These are phyloP conservation scores for Rallus crepitans DNA, from an alignment of 2,797 vertebrate species.

Conservation along the genomic window DNA sequence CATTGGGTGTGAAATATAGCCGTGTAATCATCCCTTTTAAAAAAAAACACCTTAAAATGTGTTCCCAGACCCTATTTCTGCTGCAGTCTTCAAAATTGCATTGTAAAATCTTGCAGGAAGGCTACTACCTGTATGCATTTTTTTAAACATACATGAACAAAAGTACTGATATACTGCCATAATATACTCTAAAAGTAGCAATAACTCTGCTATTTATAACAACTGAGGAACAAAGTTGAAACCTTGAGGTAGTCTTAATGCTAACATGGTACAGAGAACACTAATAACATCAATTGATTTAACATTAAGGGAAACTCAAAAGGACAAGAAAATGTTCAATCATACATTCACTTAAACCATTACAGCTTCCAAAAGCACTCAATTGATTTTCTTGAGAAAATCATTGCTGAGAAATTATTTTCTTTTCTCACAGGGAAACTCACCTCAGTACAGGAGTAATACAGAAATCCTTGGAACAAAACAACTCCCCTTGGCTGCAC, in stretches of 20 bases:
- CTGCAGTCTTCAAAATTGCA: background rate
- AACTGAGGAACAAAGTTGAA: background rate
- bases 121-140: background rate
- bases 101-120: background rate
- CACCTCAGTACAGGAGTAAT: background rate
- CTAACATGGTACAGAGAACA: background rate
- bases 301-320: constrained; percentile 24
- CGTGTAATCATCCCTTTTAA: background rate
- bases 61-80: background rate
- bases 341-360: constrained; percentile 5
- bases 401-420: background rate
- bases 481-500: background rate
- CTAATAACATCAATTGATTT: constrained; percentile 33
- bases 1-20: background rate
- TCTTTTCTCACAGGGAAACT: background rate
- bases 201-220: background rate
- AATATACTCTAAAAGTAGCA: background rate
- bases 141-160: background rate
- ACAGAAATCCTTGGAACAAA: background rate
- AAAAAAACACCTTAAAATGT: background rate
- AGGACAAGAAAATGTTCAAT: constrained; percentile 5
- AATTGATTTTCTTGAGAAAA: constrained; percentile 47
- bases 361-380: background rate
- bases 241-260: background rate
- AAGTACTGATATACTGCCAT: background rate